Evolutionary conservation across 1,140 invertebrate species (phyloP), one percentile per base, ranked within the genome.

Genomic region (Drosophila kepulauana): DNA sequence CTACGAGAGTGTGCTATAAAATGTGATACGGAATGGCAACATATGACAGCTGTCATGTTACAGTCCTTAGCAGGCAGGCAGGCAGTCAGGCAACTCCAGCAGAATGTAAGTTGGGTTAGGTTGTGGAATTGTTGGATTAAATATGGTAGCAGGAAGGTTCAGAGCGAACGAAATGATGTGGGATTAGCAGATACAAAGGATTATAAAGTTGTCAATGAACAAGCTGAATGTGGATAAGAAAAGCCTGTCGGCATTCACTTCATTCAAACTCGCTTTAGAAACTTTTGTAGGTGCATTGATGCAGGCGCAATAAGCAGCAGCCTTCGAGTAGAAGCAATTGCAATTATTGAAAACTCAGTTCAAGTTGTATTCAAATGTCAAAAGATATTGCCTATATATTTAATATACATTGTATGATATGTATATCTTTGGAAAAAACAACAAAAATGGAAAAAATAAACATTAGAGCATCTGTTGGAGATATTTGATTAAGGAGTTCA

Each of bases 41-140:
- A 87, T 88, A 87, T 87, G 82, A 87, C 82, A 87, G 82, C 82
- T 87, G 82, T 87, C 82, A 88, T 87, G 82, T 86, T 87, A 74
- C 41, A 85, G 82, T 78, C 81, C 51, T 65, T 78, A 75, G 81
- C 79, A 82, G 75, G 8, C 62, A 41, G 35, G 16, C 46, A 41
- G 35, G 16, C 46, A 48, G 46, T 20, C 46, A 48, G 16, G 30
- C 45, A 72, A 63, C 54, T 49, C 54, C 46, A 57, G 52, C 51
- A 79, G 70, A 86, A 86, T 82, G 71, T 69, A 86, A 75, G 82
- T 86, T 86, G 82, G 82, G 82, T 87, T 87, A 86, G 84, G 82
- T 86, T 86, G 79, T 77, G 82, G 82, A 87, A 86, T 79, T 87
- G 82, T 69, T 71, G 73, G 78, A 85, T 85, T 85, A 84, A 71